phyloP scores from a whole-genome alignment of 2,797 vertebrate genomes.

The Rhinella marina region DNA sequence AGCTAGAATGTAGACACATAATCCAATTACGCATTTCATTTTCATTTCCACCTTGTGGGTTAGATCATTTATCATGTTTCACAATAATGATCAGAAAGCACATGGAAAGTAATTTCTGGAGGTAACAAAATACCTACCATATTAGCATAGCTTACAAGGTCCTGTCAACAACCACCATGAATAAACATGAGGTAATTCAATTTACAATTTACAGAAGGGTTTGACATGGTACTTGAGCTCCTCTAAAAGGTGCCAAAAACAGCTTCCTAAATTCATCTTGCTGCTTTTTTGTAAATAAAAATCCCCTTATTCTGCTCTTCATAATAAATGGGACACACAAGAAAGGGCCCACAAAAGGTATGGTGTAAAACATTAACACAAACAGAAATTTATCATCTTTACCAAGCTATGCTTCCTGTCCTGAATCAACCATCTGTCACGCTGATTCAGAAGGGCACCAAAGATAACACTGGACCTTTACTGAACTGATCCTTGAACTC shows the following conservation, averaged over 20 bases:
- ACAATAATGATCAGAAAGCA: constrained; percentile 78
- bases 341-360: constrained; percentile 67
- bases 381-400: constrained; percentile 75
- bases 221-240: constrained; percentile 71
- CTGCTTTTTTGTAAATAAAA: constrained; percentile 67
- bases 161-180: constrained; percentile 74
- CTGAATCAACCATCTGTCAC: constrained; percentile 76
- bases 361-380: constrained; percentile 63
- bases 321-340: constrained; percentile 70
- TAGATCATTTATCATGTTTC: constrained; percentile 80
- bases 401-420: constrained; percentile 73
- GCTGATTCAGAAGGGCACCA: constrained; percentile 71
- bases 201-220: constrained; percentile 71
- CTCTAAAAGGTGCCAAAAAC: constrained; percentile 68
- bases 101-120: constrained; percentile 76
- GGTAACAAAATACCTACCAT: constrained; percentile 77
- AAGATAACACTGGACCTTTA: constrained; percentile 75
- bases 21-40: constrained; percentile 82
- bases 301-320: constrained; percentile 66
- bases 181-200: constrained; percentile 80
- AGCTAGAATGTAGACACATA: constrained; percentile 74
- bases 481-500: constrained; percentile 81
- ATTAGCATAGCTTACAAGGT: constrained; percentile 78
- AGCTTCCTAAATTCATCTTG: constrained; percentile 69
- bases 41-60: constrained; percentile 75